phyloP scores from a whole-genome alignment of 2,113 vertebrate genomes.

The Pogonocichla stellata region DNA sequence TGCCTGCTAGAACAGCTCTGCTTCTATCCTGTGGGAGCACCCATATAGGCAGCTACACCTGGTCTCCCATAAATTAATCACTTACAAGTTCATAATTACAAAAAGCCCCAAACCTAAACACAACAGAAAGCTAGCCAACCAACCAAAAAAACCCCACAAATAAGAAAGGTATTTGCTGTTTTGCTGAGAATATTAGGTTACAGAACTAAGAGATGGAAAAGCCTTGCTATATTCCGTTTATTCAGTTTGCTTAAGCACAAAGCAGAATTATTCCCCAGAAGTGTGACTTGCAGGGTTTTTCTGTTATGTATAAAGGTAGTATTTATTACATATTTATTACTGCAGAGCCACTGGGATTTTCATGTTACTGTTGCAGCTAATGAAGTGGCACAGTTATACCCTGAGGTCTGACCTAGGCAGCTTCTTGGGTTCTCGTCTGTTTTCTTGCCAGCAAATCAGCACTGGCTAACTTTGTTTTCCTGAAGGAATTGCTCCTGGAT shows the following conservation, averaged over 20 bases:
- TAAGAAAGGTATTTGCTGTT: neutral
- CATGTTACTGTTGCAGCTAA: neutral
- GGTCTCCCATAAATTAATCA: neutral
- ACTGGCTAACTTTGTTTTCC: neutral
- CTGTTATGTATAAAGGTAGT: neutral
- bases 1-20: neutral
- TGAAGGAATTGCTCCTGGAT: neutral
- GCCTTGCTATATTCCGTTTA: neutral
- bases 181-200: neutral
- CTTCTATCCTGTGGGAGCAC: neutral
- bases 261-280: neutral
- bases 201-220: neutral
- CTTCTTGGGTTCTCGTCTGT: neutral
- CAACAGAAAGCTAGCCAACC: neutral
- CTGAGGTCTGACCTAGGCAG: conserved; percentile 5
- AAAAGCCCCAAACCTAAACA: neutral
- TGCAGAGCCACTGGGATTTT: neutral
- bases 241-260: neutral
- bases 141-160: neutral
- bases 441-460: neutral
- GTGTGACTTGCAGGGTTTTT: neutral
- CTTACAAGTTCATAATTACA: neutral
- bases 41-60: neutral
- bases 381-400: neutral
- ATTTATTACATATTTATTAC: conserved; percentile 38